Conservation (phyloP, 2,797 vertebrate species). For the Cyclopterus lumpus region DNA sequence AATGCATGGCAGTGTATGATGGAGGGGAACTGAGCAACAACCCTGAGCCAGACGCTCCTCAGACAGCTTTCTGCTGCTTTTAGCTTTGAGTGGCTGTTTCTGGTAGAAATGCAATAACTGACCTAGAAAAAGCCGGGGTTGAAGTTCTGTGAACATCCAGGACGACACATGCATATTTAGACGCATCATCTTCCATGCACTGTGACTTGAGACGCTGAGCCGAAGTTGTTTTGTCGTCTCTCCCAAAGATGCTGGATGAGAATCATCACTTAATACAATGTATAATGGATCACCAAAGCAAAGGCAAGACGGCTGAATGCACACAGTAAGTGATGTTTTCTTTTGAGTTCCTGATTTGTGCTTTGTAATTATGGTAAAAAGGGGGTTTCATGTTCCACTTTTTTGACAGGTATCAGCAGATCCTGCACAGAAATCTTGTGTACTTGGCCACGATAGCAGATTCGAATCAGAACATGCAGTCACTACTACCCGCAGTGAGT, state of each 20-base stretch:
- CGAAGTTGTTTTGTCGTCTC: slow-evolving; percentile 42
- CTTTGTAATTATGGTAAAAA: not conserved
- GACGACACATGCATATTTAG: slow-evolving; percentile 10
- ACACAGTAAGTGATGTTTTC: slow-evolving; percentile 89
- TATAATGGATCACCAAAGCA: slow-evolving; percentile 98
- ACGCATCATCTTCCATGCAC: not conserved
- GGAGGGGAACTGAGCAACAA: slow-evolving; percentile 11
- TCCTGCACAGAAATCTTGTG: slow-evolving; percentile 97
- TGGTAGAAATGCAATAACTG: slow-evolving; percentile 21
- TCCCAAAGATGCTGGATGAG: slow-evolving; percentile 94
- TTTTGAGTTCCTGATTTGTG: not conserved
- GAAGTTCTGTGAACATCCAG: slow-evolving; percentile 51
- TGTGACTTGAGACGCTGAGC: not conserved
- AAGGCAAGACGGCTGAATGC: slow-evolving; percentile 96
- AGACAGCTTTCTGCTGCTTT: slow-evolving; percentile 8
- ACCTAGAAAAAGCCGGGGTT: slow-evolving; percentile 47
- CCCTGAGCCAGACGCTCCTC: not conserved
- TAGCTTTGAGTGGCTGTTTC: not conserved
- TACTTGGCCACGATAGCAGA: slow-evolving; percentile 97
- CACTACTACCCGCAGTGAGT: slow-evolving; percentile 94
- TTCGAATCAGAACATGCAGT: slow-evolving; percentile 99
- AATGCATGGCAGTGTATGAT: not conserved
- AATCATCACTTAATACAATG: slow-evolving; percentile 98
- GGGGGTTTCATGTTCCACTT: not conserved
- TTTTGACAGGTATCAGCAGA: slow-evolving; percentile 93